A percentile compares a stretch with the other conserved stretches of the same genome.
These are phyloP conservation scores for Pelobates fuscus DNA, from an alignment of 2,113 vertebrate genomes.

Conservation along the genomic window DNA sequence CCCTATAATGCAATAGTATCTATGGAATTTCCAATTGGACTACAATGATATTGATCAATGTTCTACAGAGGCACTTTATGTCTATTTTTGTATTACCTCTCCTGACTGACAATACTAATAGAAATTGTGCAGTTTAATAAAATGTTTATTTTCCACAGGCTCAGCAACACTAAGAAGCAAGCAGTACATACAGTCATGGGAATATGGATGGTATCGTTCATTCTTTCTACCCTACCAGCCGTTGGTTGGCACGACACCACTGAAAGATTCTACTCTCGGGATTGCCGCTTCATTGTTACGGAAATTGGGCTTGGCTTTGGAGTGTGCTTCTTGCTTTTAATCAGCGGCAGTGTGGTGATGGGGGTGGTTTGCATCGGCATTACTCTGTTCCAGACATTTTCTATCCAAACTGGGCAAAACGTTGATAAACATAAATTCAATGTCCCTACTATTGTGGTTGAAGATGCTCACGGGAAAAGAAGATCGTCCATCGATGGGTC, in stretches of 20 bases:
- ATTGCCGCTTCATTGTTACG: conserved; percentile 89
- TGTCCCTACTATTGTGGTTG: conserved; percentile 89
- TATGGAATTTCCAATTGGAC: no score
- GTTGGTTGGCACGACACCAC: conserved; percentile 92
- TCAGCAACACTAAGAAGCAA: conserved; percentile 93
- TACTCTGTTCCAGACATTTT: conserved; percentile 88
- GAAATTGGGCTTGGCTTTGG: conserved; percentile 93
- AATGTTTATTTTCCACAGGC: conserved; percentile 59
- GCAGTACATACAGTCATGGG: conserved; percentile 91
- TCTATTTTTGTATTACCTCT: no score
- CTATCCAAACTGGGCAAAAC: conserved; percentile 71
- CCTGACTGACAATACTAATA: no score
- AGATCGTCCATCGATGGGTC: conserved; percentile 91
- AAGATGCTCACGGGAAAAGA: conserved; percentile 89
- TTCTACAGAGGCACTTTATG: no score
- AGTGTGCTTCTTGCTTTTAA: conserved; percentile 88
- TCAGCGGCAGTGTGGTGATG: conserved; percentile 84
- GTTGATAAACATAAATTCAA: conserved; percentile 79
- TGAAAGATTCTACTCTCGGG: conserved; percentile 83
- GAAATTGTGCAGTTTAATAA: no score
- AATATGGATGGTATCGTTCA: conserved; percentile 95
- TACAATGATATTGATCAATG: no score
- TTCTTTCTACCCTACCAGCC: conserved; percentile 86
- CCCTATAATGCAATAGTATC: no score
- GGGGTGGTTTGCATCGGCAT: conserved; percentile 86